Percentiles rank a stretch among this genome's conserved stretches.
phyloP scores from a whole-genome alignment of 2,888 invertebrate genomes.

The Phaonia tiefii region DNA sequence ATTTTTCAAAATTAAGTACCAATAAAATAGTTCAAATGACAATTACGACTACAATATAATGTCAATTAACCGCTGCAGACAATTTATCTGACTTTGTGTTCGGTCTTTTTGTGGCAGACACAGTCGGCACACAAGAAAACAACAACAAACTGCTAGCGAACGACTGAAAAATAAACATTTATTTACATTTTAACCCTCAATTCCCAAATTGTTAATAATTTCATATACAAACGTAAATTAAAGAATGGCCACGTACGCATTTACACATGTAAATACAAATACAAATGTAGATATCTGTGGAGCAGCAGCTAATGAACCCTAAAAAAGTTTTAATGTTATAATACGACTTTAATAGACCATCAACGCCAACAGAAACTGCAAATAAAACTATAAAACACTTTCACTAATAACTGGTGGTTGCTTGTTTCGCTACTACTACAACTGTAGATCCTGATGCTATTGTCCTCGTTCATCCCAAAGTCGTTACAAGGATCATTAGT shows the following conservation, averaged over 20 bases:
- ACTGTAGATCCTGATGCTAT: neutral
- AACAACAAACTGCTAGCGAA: constrained; percentile 5
- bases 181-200: constrained; percentile 43
- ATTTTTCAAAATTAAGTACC: neutral
- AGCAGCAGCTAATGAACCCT: constrained; percentile 52
- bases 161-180: constrained; percentile 3
- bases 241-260: neutral
- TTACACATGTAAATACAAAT: neutral
- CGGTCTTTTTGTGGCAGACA: neutral
- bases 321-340: constrained; percentile 63
- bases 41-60: constrained; percentile 24
- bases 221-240: constrained; percentile 33
- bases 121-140: neutral
- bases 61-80: constrained; percentile 34
- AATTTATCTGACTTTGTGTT: constrained; percentile 26
- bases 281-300: too few relatives aligned
- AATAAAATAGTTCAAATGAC: constrained; percentile 27
- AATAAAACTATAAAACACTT: constrained; percentile 62
- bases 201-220: constrained; percentile 62
- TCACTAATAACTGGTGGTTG: constrained; percentile 42
- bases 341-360: constrained; percentile 64
- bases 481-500: constrained; percentile 64
- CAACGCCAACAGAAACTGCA: constrained; percentile 51
- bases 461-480: constrained; percentile 25
- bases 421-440: neutral